Conservation (phyloP, 2,797 vertebrate genomes). For the Helostoma temminkii region DNA sequence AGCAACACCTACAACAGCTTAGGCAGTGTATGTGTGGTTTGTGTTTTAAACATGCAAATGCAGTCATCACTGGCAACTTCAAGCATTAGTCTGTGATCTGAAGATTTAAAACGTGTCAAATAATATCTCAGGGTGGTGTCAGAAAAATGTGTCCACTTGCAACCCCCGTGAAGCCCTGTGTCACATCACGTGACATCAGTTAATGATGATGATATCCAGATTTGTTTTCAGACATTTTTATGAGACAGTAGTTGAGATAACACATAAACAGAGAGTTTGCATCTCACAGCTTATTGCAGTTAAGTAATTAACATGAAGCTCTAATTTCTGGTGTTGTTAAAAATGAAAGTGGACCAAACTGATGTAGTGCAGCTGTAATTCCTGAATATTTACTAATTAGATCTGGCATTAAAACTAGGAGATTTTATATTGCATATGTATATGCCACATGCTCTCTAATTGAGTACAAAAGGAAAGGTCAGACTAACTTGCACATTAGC, state of each 20-base stretch:
- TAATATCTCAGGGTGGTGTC: background rate
- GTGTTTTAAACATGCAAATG: background rate
- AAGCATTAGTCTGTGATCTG: background rate
- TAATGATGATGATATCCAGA: conserved; percentile 20
- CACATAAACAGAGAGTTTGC: background rate
- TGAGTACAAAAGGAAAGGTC: background rate
- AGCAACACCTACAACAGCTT: conserved; percentile 21
- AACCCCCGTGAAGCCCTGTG: background rate
- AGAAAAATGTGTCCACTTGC: conserved; percentile 3
- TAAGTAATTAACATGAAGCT: background rate
- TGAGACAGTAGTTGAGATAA: conserved; percentile 26
- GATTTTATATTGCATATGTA: background rate
- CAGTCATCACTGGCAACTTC: background rate
- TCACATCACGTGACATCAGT: conserved; percentile 41
- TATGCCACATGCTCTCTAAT: background rate
- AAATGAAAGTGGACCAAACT: too few relatives aligned
- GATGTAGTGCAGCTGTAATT: background rate
- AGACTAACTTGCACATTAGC: background rate
- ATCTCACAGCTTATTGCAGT: too few relatives aligned
- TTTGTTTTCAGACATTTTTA: conserved; percentile 29
- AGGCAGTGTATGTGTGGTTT: background rate
- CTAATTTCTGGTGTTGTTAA: background rate
- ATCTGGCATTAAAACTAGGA: background rate
- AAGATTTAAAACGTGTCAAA: conserved; percentile 3
- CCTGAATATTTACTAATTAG: background rate